Conservation (phyloP, 1,140 invertebrate genomes). For the Augochlora pura region DNA sequence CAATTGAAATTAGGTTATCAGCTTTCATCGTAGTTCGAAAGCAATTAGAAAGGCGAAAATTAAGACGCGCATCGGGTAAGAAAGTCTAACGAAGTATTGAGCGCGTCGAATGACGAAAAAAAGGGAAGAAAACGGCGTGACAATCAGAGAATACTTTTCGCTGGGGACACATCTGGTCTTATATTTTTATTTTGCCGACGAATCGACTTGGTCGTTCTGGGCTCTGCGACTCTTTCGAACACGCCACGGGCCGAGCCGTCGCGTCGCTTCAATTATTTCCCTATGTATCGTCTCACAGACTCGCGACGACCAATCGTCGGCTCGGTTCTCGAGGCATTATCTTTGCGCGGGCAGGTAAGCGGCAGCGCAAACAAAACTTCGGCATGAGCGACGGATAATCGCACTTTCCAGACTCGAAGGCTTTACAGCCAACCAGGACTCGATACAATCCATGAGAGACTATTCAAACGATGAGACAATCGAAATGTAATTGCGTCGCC, state of each 20-base stretch:
- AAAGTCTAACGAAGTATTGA: conserved; percentile 18
- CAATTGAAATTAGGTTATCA: no score
- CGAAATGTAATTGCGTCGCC: conserved; percentile 77
- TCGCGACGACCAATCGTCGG: conserved; percentile 33
- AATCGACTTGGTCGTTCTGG: conserved; percentile 53
- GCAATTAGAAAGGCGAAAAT: no score
- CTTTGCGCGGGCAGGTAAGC: conserved; percentile 46
- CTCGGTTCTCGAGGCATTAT: conserved; percentile 50
- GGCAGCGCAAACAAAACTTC: conserved; percentile 69
- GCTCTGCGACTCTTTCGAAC: no score
- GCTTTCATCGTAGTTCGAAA: no score
- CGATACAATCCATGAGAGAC: conserved; percentile 73
- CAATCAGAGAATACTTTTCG: conserved; percentile 57
- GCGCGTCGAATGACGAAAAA: not conserved
- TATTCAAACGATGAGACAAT: conserved; percentile 77
- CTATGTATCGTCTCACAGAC: not conserved
- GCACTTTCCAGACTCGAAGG: conserved; percentile 66
- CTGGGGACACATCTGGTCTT: conserved; percentile 59
- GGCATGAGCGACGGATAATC: conserved; percentile 59
- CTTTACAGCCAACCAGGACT: conserved; percentile 67
- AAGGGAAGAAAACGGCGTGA: conserved; percentile 59
- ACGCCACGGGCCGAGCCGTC: no score
- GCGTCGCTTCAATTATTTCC: not conserved
- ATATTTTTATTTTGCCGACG: conserved; percentile 62
- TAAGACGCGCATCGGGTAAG: not conserved